Evolutionary conservation across 2,797 vertebrate species (phyloP).

Genomic region (Sorex maritimensis): DNA sequence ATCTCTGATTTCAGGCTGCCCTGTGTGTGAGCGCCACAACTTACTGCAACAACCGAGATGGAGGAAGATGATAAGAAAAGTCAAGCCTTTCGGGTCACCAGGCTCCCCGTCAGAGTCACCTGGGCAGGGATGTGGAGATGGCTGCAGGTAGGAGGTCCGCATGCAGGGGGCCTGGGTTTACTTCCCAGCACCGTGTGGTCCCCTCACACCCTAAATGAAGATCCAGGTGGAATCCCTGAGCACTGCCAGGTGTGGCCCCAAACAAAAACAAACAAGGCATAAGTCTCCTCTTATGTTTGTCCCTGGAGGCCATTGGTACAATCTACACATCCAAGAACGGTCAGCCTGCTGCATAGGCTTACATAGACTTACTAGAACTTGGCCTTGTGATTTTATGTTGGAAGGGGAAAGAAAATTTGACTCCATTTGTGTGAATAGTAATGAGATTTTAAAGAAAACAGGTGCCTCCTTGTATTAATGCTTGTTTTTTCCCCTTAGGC

Average conservation of each 20-base stretch:
- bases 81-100: background rate
- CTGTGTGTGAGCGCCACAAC: no score
- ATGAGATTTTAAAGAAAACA: slow-evolving; percentile 51
- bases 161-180: no score
- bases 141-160: no score
- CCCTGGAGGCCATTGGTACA: slow-evolving; percentile 13
- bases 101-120: background rate
- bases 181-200: no score
- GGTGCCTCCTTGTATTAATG: background rate
- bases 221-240: no score
- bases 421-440: slow-evolving; percentile 21
- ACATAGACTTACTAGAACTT: background rate
- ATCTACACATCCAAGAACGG: background rate
- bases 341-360: background rate
- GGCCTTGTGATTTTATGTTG: slow-evolving; percentile 49
- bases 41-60: no score
- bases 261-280: background rate
- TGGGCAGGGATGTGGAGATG: no score
- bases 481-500: slow-evolving; percentile 59
- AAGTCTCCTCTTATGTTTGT: background rate
- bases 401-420: slow-evolving; percentile 34
- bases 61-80: background rate
- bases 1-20: no score
- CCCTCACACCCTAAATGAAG: no score
- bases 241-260: no score